Evolutionary conservation across 2,113 vertebrate genomes (phyloP).

Genomic region (Ceyx margarethae): DNA sequence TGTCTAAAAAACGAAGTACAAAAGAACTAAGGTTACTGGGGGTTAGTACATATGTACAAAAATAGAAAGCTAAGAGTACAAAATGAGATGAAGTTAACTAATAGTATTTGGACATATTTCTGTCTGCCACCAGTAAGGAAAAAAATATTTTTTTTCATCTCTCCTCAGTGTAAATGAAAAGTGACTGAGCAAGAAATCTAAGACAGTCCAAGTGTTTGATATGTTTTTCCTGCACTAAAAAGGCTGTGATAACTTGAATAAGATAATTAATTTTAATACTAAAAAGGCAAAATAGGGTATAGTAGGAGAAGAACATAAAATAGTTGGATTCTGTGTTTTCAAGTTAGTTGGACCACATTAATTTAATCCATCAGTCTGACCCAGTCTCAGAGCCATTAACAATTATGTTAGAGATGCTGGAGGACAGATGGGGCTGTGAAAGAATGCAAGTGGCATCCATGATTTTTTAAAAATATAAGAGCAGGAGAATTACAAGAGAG

Average conservation of each 20-base stretch:
- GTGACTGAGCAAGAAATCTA: not conserved
- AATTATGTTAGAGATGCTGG: not conserved
- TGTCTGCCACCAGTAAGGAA: not conserved
- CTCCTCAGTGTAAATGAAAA: not conserved
- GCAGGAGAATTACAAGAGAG: not conserved
- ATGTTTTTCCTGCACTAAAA: not conserved
- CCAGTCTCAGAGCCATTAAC: not conserved
- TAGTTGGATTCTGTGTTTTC: not conserved
- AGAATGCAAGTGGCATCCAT: not conserved
- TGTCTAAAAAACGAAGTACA: not conserved
- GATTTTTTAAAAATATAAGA: not conserved
- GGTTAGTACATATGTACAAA: not conserved
- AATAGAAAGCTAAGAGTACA: not conserved
- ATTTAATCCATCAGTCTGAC: not conserved
- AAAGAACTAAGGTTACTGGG: not conserved
- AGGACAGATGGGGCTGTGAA: not conserved
- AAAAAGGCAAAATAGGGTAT: not conserved
- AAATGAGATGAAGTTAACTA: not conserved
- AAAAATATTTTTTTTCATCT: rapidly evolving
- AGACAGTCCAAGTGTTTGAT: not conserved
- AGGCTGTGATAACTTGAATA: not conserved
- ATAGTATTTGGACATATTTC: not conserved
- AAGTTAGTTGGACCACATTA: not conserved
- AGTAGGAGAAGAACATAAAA: not conserved
- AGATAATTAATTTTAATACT: not conserved